Conservation (phyloP, 2,113 vertebrate genomes). For the Dromiciops gliroides region DNA sequence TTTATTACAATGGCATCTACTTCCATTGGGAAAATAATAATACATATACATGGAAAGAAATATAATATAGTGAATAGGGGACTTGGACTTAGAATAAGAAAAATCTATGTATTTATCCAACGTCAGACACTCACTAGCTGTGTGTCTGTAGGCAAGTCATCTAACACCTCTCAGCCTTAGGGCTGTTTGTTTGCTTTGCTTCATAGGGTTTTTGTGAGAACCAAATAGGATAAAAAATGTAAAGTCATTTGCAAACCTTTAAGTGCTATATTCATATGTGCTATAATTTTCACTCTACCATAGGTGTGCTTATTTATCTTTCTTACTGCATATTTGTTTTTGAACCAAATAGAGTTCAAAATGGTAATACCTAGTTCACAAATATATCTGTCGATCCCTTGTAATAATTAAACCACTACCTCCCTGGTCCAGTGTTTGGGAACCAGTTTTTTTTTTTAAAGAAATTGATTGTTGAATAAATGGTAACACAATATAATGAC, state of each 20-base stretch:
- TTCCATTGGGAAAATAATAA: not conserved
- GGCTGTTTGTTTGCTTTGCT: not conserved
- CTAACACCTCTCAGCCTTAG: not conserved
- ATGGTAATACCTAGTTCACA: not conserved
- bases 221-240: not conserved
- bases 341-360: not conserved
- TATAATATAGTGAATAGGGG: not conserved
- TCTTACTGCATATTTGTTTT: not conserved
- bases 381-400: not conserved
- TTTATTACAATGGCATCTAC: not conserved
- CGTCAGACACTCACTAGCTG: not conserved
- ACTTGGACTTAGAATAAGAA: not conserved
- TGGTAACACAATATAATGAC: not conserved
- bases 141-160: not conserved
- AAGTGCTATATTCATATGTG: not conserved
- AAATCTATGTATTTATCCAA: not conserved
- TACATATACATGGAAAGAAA: slow-evolving; percentile 12
- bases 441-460: no score
- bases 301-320: not conserved
- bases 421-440: not conserved
- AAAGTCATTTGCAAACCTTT: not conserved
- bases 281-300: not conserved
- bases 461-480: not conserved
- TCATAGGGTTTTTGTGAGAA: not conserved
- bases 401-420: not conserved